Evolutionary conservation across 2,888 invertebrate species (phyloP), one percentile per base, ranked within the genome.

Genomic region (Eilema depressum): DNA sequence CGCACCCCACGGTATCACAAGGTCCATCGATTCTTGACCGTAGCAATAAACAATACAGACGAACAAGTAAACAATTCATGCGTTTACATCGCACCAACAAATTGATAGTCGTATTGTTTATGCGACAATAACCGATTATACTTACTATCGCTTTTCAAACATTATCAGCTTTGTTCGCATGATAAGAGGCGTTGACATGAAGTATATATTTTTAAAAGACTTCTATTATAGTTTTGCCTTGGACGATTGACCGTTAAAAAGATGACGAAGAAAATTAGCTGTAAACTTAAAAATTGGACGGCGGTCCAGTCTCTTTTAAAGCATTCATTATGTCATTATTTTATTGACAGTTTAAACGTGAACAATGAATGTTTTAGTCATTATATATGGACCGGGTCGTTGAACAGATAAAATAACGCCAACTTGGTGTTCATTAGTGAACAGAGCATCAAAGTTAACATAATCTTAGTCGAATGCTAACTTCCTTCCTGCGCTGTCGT

Each of bases 21-120:
- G 53, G 53, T 26, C 33, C 62, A 33, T 30, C 28, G 66, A 47
- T 63, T 28, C 33, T 63, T 57, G 61, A 67, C 60, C 68, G 30
- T 63, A 61, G 12, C 64, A 25, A 66, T 66, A 66, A 71, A 65
- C 23, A 23, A 67, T 60, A 64, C 57, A 71, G 47, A 63, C 63
- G 63, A 74, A 67, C 65, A 69, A 68, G 66, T 66, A 53, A 79
- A 66, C 41, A 30, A 26, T 14, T 56, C 30, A 33, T 37, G 57
- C 20, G 17, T 26, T n/a, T n/a, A 60, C 59, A 28, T 53, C 26
- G 30, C 53, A 69, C 12, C 26, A 69, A 47, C 57, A 65, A 68
- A 76, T 73, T 68, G 70, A 76, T 76, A 28, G 47, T n/a, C 63
- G 70, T 69, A 73, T 68, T 77, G 66, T 70, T 66, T 26, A 17